Conservation (phyloP, 2,888 invertebrate species). For the Toxonevra muliebris region DNA sequence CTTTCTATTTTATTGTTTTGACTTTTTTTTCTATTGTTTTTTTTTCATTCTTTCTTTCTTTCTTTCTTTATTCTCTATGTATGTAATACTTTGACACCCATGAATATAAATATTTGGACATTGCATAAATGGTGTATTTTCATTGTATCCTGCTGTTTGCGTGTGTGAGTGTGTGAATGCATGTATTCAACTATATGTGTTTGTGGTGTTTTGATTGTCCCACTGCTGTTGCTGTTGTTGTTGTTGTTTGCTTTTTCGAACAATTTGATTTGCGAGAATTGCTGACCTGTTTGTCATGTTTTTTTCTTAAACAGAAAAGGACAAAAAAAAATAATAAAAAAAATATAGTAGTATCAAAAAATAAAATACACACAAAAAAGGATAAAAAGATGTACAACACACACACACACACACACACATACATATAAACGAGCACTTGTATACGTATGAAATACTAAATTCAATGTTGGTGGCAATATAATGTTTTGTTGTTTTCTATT, state of each 20-base stretch:
- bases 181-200: slow-evolving; percentile 13
- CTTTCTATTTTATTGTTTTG: background rate
- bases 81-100: slow-evolving; percentile 28
- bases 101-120: slow-evolving; percentile 44
- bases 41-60: background rate
- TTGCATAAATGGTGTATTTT: slow-evolving; percentile 35
- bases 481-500: background rate
- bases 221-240: slow-evolving; percentile 15
- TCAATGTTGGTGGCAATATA: background rate
- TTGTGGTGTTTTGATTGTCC: slow-evolving; percentile 15
- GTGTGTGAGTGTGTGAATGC: background rate
- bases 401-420: too few species aligned
- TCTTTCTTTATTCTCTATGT: background rate
- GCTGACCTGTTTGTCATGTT: slow-evolving; percentile 31
- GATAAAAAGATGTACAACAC: too few species aligned
- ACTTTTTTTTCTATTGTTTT: background rate
- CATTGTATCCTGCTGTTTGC: slow-evolving; percentile 23
- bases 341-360: slow-evolving; percentile 1
- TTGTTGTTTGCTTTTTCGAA: slow-evolving; percentile 19
- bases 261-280: slow-evolving; percentile 35
- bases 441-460: too few species aligned
- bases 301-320: background rate
- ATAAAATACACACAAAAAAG: background rate
- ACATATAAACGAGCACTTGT: too few species aligned
- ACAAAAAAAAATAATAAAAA: slow-evolving; percentile 9